These are phyloP conservation scores for Pantherophis guttatus DNA, from an alignment of 2,113 vertebrate genomes.

Conservation along the genomic window DNA sequence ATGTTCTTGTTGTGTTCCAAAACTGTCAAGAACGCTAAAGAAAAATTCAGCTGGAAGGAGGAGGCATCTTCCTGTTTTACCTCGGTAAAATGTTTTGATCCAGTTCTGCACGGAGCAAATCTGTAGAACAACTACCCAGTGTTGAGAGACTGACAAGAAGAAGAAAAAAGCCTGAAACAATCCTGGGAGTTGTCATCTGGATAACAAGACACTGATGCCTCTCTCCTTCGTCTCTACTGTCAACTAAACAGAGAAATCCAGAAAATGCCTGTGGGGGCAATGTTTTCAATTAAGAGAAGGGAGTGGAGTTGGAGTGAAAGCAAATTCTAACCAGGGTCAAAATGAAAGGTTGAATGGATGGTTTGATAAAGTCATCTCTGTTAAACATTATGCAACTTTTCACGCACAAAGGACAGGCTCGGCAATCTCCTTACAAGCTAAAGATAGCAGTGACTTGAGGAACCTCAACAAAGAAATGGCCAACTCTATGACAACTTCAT, in stretches of 20 bases:
- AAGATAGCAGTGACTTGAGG: background rate
- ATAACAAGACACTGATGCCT: slow-evolving; percentile 8
- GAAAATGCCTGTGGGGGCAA: slow-evolving; percentile 3
- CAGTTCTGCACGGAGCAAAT: background rate
- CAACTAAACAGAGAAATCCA: slow-evolving; percentile 12
- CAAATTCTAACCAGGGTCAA: background rate
- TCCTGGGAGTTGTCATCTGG: background rate
- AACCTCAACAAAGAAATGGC: too few relatives aligned
- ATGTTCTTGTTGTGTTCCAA: background rate
- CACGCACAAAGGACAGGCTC: slow-evolving; percentile 34
- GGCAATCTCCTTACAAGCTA: slow-evolving; percentile 49
- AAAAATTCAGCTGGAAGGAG: background rate
- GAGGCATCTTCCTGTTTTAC: background rate
- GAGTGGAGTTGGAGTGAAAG: background rate
- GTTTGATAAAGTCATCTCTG: background rate
- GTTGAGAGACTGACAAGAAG: background rate
- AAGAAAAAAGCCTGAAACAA: background rate
- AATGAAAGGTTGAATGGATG: background rate
- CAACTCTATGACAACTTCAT: too few relatives aligned
- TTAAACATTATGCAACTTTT: slow-evolving; percentile 11
- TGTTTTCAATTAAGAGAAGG: slow-evolving; percentile 34
- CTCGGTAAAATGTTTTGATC: background rate
- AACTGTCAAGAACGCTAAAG: background rate
- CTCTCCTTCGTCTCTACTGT: slow-evolving; percentile 9
- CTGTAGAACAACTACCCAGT: background rate